Evolutionary conservation across 1,140 invertebrate species (phyloP), one percentile per base, ranked within the genome.

Genomic region (Psilanteris sp.): DNA sequence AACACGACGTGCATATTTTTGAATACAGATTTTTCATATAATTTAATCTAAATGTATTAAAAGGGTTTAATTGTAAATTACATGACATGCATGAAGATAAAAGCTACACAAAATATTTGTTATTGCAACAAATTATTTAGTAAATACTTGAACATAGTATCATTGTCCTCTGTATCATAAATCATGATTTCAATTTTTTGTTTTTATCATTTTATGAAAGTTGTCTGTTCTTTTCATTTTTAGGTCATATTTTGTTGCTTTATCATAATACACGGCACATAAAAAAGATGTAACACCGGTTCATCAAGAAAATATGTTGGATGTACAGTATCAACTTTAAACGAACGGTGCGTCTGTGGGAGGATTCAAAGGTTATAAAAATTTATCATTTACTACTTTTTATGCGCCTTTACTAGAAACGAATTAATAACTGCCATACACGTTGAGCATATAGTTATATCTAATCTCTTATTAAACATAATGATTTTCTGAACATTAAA

Each of bases 231-330:
- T 26, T 36, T 37, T 46, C 41, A 48, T 61, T 61, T 61, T 61
- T 14, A 37, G 57, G 14, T 37, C 31, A 32, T 61, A 48, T 37
- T 39, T 15, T 48, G 22, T 24, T 48, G 54, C 54, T 61, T 61
- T 61, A 59, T 37, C 57, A 37, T 46, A 61, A 61, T 61, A 61
- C 43, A 44, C 16, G n/a, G 54, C 15, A 44, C 39, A 43, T 57
- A 57, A 57, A 57, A 57, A 43, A 43, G 37, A 55, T 44, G 27
- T 57, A 59, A 59, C 27, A 44, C 39, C 34, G 39, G 39, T 44
- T 59, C 54, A 59, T 44, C 54, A 59, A 59, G 39, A 59, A 44
- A 44, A 59, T 59, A 59, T 44, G 39, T 41, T 55, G 34, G 34
- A 41, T 41, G 20, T 44, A 27, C 26, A 59, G 29, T 20, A 39